phyloP scores from a whole-genome alignment of 2,797 vertebrate genomes.

The Delichon dasypus region DNA sequence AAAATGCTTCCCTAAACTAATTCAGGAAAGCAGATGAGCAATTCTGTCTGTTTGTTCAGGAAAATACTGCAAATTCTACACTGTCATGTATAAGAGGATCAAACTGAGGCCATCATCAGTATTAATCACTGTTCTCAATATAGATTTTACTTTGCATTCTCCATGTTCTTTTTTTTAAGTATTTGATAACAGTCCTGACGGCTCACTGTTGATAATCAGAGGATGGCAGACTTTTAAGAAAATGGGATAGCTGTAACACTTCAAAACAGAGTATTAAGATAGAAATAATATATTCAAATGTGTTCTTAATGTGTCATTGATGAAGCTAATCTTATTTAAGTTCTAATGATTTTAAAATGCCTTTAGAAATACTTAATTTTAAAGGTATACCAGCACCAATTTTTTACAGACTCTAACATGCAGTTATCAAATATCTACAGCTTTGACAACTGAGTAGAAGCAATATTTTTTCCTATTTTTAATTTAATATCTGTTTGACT shows the following conservation, averaged over 20 bases:
- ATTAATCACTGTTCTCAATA: not conserved
- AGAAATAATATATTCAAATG: not conserved
- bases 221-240: not conserved
- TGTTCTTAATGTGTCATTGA: not conserved
- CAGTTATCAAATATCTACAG: not conserved
- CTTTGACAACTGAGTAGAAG: not conserved
- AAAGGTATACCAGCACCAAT: not conserved
- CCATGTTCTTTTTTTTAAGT: not conserved
- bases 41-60: conserved; percentile 19
- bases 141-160: not conserved
- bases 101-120: not conserved
- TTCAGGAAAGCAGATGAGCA: conserved; percentile 55
- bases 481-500: not conserved
- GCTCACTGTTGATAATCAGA: not conserved
- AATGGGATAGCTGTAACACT: not conserved
- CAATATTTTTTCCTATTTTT: not conserved
- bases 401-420: not conserved
- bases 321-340: not conserved
- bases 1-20: conserved; percentile 59
- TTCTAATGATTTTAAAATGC: not conserved
- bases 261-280: not conserved
- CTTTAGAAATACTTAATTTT: not conserved
- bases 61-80: conserved; percentile 5
- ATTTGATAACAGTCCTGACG: not conserved
- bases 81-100: not conserved